A percentile compares a stretch with the other conserved stretches of the same genome.
These are phyloP conservation scores for Serinus canaria DNA, from an alignment of 2,113 vertebrate genomes.

Conservation along the genomic window DNA sequence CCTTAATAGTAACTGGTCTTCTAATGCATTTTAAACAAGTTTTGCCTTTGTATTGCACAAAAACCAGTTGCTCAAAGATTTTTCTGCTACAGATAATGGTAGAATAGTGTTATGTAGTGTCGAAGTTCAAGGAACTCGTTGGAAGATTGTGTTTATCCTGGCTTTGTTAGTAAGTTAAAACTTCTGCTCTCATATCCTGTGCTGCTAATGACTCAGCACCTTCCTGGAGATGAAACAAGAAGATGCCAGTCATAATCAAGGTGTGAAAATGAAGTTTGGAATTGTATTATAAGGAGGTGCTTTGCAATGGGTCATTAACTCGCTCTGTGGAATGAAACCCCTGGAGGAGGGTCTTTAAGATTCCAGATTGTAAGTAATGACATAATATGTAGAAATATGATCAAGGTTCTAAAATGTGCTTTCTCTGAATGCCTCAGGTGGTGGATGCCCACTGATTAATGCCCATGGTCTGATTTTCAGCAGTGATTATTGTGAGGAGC, in stretches of 20 bases:
- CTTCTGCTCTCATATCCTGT: not conserved
- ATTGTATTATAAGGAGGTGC: not conserved
- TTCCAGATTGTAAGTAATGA: not conserved
- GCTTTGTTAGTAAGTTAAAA: not conserved
- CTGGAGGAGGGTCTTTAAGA: not conserved
- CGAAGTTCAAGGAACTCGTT: not conserved
- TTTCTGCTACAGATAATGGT: not conserved
- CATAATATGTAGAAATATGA: not conserved
- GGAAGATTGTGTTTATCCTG: not conserved
- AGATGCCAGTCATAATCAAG: conserved; percentile 6
- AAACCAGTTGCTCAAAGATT: not conserved
- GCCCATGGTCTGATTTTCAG: not conserved
- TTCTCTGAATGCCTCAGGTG: not conserved
- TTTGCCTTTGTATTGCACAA: not conserved
- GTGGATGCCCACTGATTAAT: not conserved
- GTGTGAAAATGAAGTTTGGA: conserved; percentile 8
- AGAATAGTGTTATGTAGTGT: not conserved
- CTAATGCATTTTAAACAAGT: not conserved
- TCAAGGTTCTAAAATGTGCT: not conserved
- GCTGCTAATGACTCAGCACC: not conserved
- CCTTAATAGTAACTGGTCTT: not conserved
- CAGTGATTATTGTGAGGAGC: not conserved
- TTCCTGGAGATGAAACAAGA: not conserved
- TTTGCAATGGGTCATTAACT: not conserved
- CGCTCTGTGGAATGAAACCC: not conserved